Conservation (phyloP, 1,140 invertebrate genomes). For the Trichonephila inaurata region DNA sequence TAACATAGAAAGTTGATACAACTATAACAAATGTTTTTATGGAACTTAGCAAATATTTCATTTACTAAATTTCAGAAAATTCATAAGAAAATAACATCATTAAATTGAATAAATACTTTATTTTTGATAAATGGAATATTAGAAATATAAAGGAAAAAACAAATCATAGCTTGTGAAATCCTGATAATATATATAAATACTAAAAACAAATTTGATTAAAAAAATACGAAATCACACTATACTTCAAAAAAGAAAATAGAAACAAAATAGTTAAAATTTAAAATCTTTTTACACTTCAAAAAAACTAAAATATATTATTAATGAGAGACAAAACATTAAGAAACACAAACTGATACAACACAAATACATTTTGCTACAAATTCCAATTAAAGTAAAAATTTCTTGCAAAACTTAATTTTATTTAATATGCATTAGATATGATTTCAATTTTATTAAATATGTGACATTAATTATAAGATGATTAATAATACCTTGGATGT, state of each 20-base stretch:
- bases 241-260: neutral
- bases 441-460: too few relatives aligned
- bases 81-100: neutral
- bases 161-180: neutral
- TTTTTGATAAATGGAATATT: neutral
- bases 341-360: neutral
- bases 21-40: neutral
- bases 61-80: neutral
- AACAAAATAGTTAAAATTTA: neutral
- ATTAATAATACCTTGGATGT: slow-evolving; percentile 11
- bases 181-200: neutral
- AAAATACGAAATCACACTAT: neutral
- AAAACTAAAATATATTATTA: neutral
- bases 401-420: too few relatives aligned
- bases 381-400: too few relatives aligned
- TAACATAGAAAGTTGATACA: neutral
- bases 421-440: too few relatives aligned
- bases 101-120: neutral
- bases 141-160: neutral
- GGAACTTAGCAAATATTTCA: neutral
- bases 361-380: too few relatives aligned
- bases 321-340: neutral
- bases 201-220: neutral
- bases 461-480: neutral
- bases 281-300: neutral